Evolutionary conservation across 1,140 invertebrate species (phyloP), one percentile per base, ranked within the genome.

Genomic region (Ditylenchus dipsaci): DNA sequence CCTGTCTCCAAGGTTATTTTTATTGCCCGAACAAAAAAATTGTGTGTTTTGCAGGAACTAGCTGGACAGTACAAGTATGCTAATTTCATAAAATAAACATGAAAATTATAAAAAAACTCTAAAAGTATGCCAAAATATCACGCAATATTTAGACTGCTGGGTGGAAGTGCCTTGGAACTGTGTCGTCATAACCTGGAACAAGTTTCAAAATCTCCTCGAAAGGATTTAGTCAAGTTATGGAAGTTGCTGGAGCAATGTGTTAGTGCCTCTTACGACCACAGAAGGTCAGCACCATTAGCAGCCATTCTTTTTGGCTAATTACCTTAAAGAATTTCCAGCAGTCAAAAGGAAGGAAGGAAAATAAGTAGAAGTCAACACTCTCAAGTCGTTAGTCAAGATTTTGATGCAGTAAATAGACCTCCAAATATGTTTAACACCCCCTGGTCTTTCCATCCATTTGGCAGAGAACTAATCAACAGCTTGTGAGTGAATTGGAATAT

Each of bases 101-200:
- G n/a, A 15, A 47, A 47, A 47, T 47, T n/a, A 47, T 47, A n/a
- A 15, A 17, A 17, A 17, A 15, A 47, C 15, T n/a, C 45, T 17
- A n/a, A 15, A 47, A 47, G 45, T n/a, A n/a, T 17, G 45, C n/a
- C 45, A 47, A 47, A 47, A 17, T 47, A 47, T n/a, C n/a, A 5
- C 15, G n/a, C 15, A 26, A 53, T 15, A 3, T 53, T 27, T 26
- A 69, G 67, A 58, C 57, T 70, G 19, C 57, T 70, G 11, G 68
- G 68, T 30, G 63, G 30, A 23, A 62, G 42, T 13, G 33, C 68
- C 27, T 45, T 65, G 19, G 68, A 65, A 26, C 57, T 70, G 26
- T 70, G 68, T 69, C 63, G 68, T 21, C 66, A 70, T 33, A 70
- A 70, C 29, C 49, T 58, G 23, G 68, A 70, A 45, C 67, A 68